Base-by-base conservation (phyloP, 2,888 invertebrate species). In the Altica lythri region DNA sequence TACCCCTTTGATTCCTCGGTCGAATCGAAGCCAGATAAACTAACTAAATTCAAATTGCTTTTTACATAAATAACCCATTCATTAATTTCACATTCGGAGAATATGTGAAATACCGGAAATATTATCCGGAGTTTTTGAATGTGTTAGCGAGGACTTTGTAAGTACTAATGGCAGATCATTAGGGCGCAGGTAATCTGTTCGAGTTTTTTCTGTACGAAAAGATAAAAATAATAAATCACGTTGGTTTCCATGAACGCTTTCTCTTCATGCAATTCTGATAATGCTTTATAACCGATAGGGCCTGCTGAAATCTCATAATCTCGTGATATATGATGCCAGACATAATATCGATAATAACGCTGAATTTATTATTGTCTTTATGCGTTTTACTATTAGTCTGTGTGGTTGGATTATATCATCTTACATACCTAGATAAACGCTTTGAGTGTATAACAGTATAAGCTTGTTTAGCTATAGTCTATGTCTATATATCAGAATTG, bases 191-290 rank as follows among this genome's bases (percentile, higher is more conserved):
- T 75, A 75, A 75, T 75, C 75, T 75, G 67, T 72, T 64, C 67
- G 65, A 65, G 68, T 72, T 74, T 72, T 71, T 72, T 69, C 64
- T 67, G 68, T 71, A 70, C 66, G 64, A 64, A 61, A 61, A 72
- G 75, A 75, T 75, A 75, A 75, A 75, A 75, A 74, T 74, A 73
- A 75, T 75, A 74, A 75, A 75, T 75, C 74, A 75, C 74, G 56
- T 53, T 68, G 56, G 56, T 70, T 69, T 73, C 68, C 69, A 70
- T 72, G 64, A 63, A 62, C 64, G 60, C 56, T 59, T 60, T 66
- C 67, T 68, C 64, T 65, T 69, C 68, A 68, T 67, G 67, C 66
- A 67, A 68, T 68, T 69, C 68, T 67, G 67, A 68, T 69, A 68
- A 62, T 64, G 51, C 51, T 48, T 45, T 55, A 54, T 55, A 61